Evolutionary conservation across 2,113 vertebrate species (phyloP).

Genomic region (Corvus cornix): DNA sequence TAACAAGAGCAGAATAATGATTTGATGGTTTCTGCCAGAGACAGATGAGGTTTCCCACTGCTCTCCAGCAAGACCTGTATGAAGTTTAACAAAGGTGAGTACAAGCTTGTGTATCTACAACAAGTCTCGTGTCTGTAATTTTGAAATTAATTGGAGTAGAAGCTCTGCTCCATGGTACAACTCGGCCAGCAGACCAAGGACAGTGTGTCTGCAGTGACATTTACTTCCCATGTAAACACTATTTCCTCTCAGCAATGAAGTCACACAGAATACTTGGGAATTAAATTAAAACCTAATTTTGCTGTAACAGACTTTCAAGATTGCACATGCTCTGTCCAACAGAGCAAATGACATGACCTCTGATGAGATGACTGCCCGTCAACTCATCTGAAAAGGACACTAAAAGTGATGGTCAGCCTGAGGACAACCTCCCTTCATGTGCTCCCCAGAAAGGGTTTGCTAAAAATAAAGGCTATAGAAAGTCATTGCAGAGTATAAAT

Average conservation of each 20-base stretch:
- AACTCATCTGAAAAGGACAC: background rate
- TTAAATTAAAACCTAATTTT: conserved; percentile 32
- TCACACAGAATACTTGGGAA: background rate
- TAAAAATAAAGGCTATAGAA: background rate
- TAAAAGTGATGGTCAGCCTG: background rate
- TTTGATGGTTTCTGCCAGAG: background rate
- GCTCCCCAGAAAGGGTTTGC: background rate
- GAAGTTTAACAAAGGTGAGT: background rate
- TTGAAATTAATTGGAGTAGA: background rate
- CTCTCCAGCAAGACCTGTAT: background rate
- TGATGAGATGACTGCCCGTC: background rate
- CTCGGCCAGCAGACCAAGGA: background rate
- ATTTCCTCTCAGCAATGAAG: background rate
- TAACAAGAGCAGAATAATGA: background rate
- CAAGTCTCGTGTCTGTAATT: background rate
- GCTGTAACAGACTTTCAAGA: background rate
- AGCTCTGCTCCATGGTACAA: background rate
- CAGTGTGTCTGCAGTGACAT: background rate
- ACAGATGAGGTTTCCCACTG: background rate
- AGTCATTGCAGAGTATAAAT: background rate
- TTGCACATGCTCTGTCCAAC: background rate
- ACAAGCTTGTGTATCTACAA: background rate
- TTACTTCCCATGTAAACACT: background rate
- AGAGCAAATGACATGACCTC: background rate
- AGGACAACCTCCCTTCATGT: background rate